Evolutionary conservation across 2,888 invertebrate genomes (phyloP), one percentile per base, ranked within the genome.

Genomic region (Cenopis cana): DNA sequence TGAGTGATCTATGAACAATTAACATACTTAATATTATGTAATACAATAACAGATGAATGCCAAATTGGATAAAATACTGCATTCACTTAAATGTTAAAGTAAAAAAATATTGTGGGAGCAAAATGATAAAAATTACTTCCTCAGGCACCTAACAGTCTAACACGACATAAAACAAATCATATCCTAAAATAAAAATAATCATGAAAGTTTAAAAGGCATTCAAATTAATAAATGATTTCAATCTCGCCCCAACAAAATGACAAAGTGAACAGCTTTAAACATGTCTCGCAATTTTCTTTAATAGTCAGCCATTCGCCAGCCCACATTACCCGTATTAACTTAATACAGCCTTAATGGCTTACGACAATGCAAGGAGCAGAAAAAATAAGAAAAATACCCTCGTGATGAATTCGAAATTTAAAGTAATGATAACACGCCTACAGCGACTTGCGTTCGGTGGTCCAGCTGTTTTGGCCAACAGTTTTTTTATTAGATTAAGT

Each of bases 361-460:
- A 38, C 69, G 69, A 69, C 69, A 66, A 59, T 70, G 65, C 62
- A 59, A 70, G 54, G 38, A 41, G 46, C 55, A 33, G 38, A 8
- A 29, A 10, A 59, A 70, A 70, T 60, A 49, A 61, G 17, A 38
- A 54, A 59, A 64, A 65, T 24, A 36, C 14, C 60, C 18, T 18
- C 64, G 14, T 59, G 29, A 69, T 65, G 69, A 55, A 61, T 71
- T 71, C 71, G 61, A 55, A 67, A 50, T 71, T 71, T 56, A 71
- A 71, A 71, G 67, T 71, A 71, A 71, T 71, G 71, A 71, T 56
- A 71, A 71, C 67, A 61, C 71, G 66, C 71, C 66, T 71, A 71
- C 65, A 70, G 59, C 70, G 70, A 66, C 67, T 69, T 66, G 59
- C 50, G 71, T 62, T 61, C 33, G 67, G 55, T 71, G 71, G 66